These are phyloP conservation scores for Himantopus leucocephalus DNA, from an alignment of 2,113 vertebrate species.

Conservation along the genomic window DNA sequence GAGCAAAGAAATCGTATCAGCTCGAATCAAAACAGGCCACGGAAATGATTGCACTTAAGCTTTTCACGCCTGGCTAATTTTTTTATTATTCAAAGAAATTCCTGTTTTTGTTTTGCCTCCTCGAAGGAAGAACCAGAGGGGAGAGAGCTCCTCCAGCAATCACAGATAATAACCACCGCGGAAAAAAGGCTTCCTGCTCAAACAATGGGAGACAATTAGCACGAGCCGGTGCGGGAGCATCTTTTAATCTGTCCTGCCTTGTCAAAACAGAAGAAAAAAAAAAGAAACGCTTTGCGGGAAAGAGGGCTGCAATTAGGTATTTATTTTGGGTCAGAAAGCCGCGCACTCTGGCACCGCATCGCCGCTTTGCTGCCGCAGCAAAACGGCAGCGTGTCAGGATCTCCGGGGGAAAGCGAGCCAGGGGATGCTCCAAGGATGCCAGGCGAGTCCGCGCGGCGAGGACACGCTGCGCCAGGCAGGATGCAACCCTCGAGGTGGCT, in stretches of 20 bases:
- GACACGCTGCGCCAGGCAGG: background rate
- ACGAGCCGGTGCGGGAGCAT: background rate
- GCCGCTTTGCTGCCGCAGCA: background rate
- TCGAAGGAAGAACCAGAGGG: constrained; percentile 4
- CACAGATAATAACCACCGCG: background rate
- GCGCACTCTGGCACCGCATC: rapidly evolving
- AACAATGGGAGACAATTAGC: constrained; percentile 17
- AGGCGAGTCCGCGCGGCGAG: rapidly evolving
- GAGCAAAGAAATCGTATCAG: background rate
- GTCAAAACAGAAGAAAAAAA: background rate
- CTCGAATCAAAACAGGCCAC: background rate
- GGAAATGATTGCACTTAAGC: constrained; percentile 11
- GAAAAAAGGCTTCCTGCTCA: background rate
- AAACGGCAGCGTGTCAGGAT: rapidly evolving
- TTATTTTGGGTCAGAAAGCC: background rate
- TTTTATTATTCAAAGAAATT: constrained; percentile 46
- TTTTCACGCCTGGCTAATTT: constrained; percentile 49
- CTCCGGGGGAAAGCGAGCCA: rapidly evolving
- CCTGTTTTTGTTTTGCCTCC: constrained; percentile 33
- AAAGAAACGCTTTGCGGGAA: rapidly evolving
- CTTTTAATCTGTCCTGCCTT: background rate
- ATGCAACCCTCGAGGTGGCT: background rate
- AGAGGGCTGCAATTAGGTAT: background rate
- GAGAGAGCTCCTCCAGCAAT: constrained; percentile 16
- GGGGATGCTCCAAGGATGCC: background rate